Base-by-base conservation (phyloP, 1,140 invertebrate genomes). In the Drosophila kohkoa region DNA sequence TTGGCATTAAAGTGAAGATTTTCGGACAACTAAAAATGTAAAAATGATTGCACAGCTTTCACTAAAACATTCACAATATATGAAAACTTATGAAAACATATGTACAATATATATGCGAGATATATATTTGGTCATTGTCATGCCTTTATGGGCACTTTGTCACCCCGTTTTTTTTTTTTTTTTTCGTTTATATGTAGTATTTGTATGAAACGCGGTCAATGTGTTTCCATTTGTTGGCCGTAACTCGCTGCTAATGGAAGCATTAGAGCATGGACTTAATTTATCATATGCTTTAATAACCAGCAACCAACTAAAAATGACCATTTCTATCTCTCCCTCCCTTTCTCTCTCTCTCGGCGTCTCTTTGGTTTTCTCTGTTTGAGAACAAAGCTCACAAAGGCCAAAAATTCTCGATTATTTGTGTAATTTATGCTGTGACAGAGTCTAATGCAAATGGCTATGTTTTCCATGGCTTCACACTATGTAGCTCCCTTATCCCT, bases 371-470 rank as follows among this genome's bases (percentile, higher is more conserved):
- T 25, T 25, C 25, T n/a, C 20, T 57, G 43, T 30, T n/a, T 6
- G 49, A 52, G 49, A 52, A 52, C 25, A 54, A 54, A 57, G 54
- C 32, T 41, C 54, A 57, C 35, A 41, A 57, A 25, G 54, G 35
- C 54, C 32, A 35, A 63, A 52, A 52, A 20, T 20, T 0, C 48
- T 54, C 16, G 55, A 73, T 73, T 68, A 68, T 60, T 59, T 54
- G 6, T 57, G 54, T 68, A 68, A 73, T 54, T 68, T 73, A 73
- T 73, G 64, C 64, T 59, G 25, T 35, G 46, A 52, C 70, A 58
- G 45, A 49, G 46, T 57, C 51, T 48, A 58, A 58, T 58, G 65
- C 43, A 67, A 66, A 66, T 66, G 63, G 45, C 16, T 11, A 8
- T 30, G 20, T 46, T 48, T 52, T 10, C 43, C 16, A 16, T 20